phyloP scores from a whole-genome alignment of 2,888 invertebrate species.

The Tetanocera ferruginea region DNA sequence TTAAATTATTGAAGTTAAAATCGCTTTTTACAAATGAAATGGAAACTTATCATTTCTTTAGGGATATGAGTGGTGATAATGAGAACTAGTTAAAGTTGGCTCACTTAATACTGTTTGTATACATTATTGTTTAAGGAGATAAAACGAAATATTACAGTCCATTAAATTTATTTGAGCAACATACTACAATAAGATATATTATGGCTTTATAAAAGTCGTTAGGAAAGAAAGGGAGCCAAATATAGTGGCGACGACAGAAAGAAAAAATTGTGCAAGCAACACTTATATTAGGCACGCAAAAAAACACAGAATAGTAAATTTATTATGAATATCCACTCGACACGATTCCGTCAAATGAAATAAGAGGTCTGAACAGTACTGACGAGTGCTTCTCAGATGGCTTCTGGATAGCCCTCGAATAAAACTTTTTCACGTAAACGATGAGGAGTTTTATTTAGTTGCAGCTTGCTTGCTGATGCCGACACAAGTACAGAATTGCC shows the following conservation, averaged over 20 bases:
- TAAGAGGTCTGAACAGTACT: constrained; percentile 72
- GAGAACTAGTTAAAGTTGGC: not conserved
- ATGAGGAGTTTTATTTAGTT: constrained; percentile 56
- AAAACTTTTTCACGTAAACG: constrained; percentile 69
- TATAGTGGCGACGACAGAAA: constrained; percentile 23
- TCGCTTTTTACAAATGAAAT: not conserved
- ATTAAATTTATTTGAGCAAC: not conserved
- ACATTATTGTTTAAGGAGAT: not conserved
- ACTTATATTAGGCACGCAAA: constrained; percentile 63
- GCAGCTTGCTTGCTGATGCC: constrained; percentile 44
- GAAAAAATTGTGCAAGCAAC: constrained; percentile 55
- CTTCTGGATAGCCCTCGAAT: constrained; percentile 71
- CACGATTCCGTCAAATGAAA: constrained; percentile 72
- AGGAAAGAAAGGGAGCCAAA: not conserved
- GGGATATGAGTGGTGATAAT: not conserved
- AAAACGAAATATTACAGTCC: not conserved
- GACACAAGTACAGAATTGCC: constrained; percentile 44
- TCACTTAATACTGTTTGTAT: not conserved
- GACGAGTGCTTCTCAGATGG: constrained; percentile 71
- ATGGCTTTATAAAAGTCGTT: not conserved
- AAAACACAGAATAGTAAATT: constrained; percentile 68
- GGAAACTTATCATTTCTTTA: not conserved
- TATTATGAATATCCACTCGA: constrained; percentile 71
- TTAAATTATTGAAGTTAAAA: constrained; percentile 10
- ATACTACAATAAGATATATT: not conserved